Evolutionary conservation across 2,113 vertebrate genomes (phyloP).

Genomic region (Thymallus thymallus): DNA sequence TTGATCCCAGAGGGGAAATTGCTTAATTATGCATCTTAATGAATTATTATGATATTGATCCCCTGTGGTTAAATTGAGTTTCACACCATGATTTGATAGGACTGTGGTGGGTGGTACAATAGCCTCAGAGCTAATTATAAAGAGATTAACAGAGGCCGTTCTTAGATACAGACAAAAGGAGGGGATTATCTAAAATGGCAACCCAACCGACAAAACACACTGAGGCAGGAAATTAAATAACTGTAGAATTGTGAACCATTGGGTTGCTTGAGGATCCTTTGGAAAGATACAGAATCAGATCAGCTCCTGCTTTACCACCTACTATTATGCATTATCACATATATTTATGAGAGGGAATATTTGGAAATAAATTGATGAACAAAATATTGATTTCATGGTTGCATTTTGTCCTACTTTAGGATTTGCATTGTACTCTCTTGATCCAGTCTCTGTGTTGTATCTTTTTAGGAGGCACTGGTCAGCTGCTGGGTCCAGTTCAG

Average conservation of each 20-base stretch:
- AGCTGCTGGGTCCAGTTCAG: slow-evolving; percentile 94
- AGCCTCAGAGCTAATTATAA: slow-evolving; percentile 45
- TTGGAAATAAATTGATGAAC: background rate
- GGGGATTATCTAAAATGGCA: slow-evolving; percentile 23
- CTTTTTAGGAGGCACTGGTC: slow-evolving; percentile 83
- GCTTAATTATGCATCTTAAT: background rate
- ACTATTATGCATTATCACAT: background rate
- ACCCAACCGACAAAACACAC: background rate
- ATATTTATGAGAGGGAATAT: background rate
- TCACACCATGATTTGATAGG: slow-evolving; percentile 13
- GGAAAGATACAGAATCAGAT: background rate
- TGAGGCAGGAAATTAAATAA: background rate
- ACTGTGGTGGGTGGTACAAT: slow-evolving; percentile 20
- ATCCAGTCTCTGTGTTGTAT: background rate
- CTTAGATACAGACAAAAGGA: slow-evolving; percentile 17
- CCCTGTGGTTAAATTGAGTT: slow-evolving; percentile 36
- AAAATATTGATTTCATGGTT: background rate
- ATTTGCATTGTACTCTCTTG: background rate
- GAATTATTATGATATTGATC: slow-evolving; percentile 43
- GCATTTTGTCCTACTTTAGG: background rate
- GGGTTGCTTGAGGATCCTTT: background rate
- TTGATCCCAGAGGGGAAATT: no score
- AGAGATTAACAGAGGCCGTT: slow-evolving; percentile 46
- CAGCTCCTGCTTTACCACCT: background rate
- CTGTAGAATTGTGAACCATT: background rate